These are phyloP conservation scores for Tetrao urogallus DNA, from an alignment of 2,113 vertebrate genomes.

Conservation along the genomic window DNA sequence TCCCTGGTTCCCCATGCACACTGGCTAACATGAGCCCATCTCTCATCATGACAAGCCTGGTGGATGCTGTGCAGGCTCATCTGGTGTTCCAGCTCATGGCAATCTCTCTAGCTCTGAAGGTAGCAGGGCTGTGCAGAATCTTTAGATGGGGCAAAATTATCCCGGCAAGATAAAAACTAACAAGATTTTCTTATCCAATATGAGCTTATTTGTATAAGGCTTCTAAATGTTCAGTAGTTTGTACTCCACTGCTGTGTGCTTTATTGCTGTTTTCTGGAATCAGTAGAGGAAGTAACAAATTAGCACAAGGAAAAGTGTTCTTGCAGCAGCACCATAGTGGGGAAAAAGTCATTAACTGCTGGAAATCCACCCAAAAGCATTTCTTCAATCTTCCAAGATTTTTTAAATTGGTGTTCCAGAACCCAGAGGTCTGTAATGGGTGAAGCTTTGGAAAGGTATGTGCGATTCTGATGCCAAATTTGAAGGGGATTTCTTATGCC, in stretches of 20 bases:
- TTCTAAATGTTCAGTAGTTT: slow-evolving; percentile 11
- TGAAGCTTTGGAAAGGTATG: not conserved
- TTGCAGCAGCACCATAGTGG: not conserved
- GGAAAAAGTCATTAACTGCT: not conserved
- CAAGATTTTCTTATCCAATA: not conserved
- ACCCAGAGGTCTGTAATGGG: not conserved
- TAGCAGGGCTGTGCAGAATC: not conserved
- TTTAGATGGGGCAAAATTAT: not conserved
- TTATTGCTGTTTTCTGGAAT: slow-evolving; percentile 49
- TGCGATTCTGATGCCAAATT: not conserved
- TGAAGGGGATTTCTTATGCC: not conserved
- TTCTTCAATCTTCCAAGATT: not conserved
- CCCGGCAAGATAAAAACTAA: not conserved
- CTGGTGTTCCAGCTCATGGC: not conserved
- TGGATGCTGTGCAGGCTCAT: not conserved
- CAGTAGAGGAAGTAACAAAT: slow-evolving; percentile 61
- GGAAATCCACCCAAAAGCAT: slow-evolving; percentile 28
- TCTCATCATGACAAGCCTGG: slow-evolving; percentile 1
- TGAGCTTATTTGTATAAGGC: not conserved
- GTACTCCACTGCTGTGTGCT: not conserved
- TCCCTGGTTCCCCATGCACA: not conserved
- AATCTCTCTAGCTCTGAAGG: not conserved
- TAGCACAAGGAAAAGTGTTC: slow-evolving; percentile 35
- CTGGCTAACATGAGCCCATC: not conserved
- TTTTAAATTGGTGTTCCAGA: slow-evolving; percentile 22